Percentiles rank a stretch among this genome's conserved stretches.
phyloP scores from a whole-genome alignment of 2,113 vertebrate species.

The Erpornis zantholeuca region DNA sequence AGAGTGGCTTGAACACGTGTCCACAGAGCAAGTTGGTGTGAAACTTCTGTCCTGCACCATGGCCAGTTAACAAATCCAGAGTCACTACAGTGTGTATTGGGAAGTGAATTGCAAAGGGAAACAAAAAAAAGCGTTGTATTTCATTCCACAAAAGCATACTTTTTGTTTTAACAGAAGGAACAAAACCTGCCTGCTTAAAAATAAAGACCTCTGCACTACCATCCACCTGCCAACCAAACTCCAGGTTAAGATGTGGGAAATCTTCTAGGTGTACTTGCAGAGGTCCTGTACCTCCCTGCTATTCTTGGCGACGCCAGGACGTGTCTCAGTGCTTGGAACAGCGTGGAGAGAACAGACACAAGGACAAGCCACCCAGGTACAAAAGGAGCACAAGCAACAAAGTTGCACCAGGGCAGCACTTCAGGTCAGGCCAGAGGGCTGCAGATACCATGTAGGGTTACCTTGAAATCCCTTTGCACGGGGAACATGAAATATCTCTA shows the following conservation, averaged over 20 bases:
- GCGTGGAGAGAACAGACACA: accelerated
- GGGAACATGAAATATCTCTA: neutral
- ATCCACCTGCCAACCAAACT: neutral
- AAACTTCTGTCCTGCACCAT: neutral
- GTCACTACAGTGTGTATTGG: neutral
- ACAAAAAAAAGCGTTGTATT: neutral
- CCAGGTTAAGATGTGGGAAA: neutral
- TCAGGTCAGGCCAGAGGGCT: neutral
- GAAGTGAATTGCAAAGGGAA: neutral
- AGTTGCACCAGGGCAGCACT: neutral
- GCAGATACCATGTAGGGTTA: accelerated
- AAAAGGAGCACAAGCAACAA: neutral
- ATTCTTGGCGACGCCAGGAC: neutral
- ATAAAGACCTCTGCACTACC: neutral
- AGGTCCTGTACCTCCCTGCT: neutral
- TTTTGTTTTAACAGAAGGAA: neutral
- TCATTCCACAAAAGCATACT: neutral
- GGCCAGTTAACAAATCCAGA: neutral
- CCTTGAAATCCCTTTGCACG: neutral
- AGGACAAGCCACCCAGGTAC: neutral
- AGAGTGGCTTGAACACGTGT: neutral
- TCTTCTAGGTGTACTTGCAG: neutral
- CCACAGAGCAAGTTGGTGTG: neutral
- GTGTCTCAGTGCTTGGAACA: neutral
- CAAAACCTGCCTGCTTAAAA: neutral